Evolutionary conservation across 2,797 vertebrate genomes (phyloP).

Genomic region (Hybognathus amarus): DNA sequence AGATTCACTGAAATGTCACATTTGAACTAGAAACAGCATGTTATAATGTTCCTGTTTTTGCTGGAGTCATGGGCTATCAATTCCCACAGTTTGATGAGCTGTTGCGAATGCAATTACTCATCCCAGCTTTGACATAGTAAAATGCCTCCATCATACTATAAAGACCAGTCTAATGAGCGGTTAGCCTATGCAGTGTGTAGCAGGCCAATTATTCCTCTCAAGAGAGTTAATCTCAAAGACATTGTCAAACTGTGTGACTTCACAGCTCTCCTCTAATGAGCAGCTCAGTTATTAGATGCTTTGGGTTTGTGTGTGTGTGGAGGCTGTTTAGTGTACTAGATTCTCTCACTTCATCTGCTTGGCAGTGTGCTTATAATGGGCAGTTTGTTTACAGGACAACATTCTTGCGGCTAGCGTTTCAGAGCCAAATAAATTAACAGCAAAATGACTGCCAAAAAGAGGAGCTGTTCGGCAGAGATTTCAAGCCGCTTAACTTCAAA

Average conservation of each 20-base stretch:
- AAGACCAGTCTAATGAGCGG: conserved; percentile 29
- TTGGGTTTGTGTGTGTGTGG: conserved; percentile 25
- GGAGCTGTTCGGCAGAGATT: conserved; percentile 39
- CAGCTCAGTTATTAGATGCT: conserved; percentile 37
- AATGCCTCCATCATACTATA: background rate
- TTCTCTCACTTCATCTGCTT: conserved; percentile 48
- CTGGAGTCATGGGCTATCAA: conserved; percentile 15
- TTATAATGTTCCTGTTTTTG: conserved; percentile 20
- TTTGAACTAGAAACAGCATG: conserved; percentile 9
- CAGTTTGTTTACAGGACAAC: conserved; percentile 53
- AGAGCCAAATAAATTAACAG: conserved; percentile 74
- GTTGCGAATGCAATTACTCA: conserved; percentile 10
- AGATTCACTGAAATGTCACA: conserved; percentile 24
- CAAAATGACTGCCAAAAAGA: conserved; percentile 70
- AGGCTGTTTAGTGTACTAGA: conserved; percentile 49
- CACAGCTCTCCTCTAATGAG: conserved; percentile 53
- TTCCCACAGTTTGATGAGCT: conserved; percentile 11
- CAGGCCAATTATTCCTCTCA: conserved; percentile 40
- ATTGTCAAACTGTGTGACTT: conserved; percentile 19
- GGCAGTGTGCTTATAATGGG: conserved; percentile 52
- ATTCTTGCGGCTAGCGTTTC: conserved; percentile 62
- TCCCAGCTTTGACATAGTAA: background rate
- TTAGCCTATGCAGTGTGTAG: conserved; percentile 20
- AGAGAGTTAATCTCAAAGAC: conserved; percentile 38
- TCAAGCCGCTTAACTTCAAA: conserved; percentile 21